Conservation (phyloP, 2,888 invertebrate genomes). For the Pseudococcus longispinus region DNA sequence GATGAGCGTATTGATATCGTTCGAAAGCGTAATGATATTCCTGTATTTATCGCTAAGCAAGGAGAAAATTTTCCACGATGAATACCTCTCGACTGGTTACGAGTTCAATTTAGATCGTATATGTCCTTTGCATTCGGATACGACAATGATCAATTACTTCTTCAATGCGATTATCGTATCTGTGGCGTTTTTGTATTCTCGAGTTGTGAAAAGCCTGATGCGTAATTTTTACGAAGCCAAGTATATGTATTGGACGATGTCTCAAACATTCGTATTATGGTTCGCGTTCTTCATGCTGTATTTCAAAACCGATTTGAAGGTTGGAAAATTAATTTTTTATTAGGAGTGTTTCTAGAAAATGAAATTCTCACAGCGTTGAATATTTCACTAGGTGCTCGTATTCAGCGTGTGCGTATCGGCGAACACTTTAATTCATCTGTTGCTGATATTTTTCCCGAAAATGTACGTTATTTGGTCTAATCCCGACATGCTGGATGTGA, state of each 20-base stretch:
- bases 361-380: neutral
- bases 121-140: slow-evolving; percentile 13
- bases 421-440: neutral
- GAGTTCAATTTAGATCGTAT: slow-evolving; percentile 27
- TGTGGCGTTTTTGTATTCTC: neutral
- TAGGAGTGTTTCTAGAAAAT: neutral
- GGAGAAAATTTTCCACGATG: slow-evolving; percentile 29
- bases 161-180: slow-evolving; percentile 4
- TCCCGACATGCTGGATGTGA: neutral
- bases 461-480: slow-evolving; percentile 32
- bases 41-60: neutral
- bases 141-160: slow-evolving; percentile 1
- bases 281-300: neutral
- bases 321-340: neutral
- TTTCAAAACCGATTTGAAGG: neutral
- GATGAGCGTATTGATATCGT: neutral
- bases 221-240: slow-evolving; percentile 26
- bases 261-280: neutral
- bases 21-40: slow-evolving; percentile 17
- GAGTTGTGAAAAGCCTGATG: slow-evolving; percentile 35
- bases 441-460: slow-evolving; percentile 23
- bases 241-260: slow-evolving; percentile 29
- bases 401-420: neutral
- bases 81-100: slow-evolving; percentile 9
- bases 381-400: slow-evolving; percentile 8